Conservation (phyloP, 1,140 invertebrate species). For the Pseudomyrmex flavicornis region DNA sequence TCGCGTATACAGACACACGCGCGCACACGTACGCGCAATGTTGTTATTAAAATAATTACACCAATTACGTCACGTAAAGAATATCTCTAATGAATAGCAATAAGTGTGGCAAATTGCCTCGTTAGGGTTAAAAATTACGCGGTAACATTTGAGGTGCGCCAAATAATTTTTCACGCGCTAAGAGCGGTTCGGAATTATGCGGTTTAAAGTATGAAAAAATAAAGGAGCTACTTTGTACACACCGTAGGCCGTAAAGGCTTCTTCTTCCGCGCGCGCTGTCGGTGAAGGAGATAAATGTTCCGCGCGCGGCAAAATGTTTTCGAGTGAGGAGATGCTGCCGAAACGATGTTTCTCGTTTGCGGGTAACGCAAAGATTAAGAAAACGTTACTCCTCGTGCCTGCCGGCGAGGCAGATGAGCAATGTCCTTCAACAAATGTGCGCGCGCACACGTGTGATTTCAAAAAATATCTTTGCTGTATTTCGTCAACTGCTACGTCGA, state of each 20-base stretch:
- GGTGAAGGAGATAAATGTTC: conserved; percentile 58
- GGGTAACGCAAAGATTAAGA: conserved; percentile 56
- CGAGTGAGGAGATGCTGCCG: conserved; percentile 44
- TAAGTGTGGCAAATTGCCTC: not conserved
- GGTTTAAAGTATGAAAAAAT: conserved; percentile 23
- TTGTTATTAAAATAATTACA: not conserved
- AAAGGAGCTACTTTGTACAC: conserved; percentile 22
- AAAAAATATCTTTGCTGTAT: not conserved
- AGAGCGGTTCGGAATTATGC: conserved; percentile 12
- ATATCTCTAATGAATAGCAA: not conserved
- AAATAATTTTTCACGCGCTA: conserved; percentile 19
- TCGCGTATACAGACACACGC: too few species aligned
- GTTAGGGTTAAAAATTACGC: not conserved
- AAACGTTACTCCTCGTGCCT: conserved; percentile 40
- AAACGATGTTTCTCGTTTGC: conserved; percentile 55
- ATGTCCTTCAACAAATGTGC: conserved; percentile 38
- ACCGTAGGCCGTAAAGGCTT: conserved; percentile 27
- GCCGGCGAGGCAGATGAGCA: conserved; percentile 17
- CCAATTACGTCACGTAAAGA: not conserved
- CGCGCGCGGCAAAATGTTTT: conserved; percentile 33
- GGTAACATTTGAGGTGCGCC: not conserved
- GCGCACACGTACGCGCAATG: not conserved
- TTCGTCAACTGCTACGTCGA: too few species aligned
- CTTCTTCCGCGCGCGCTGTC: conserved; percentile 25
- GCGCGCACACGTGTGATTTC: conserved; percentile 24